Conservation (phyloP, 2,797 vertebrate species). For the Peromyscus nudipes region DNA sequence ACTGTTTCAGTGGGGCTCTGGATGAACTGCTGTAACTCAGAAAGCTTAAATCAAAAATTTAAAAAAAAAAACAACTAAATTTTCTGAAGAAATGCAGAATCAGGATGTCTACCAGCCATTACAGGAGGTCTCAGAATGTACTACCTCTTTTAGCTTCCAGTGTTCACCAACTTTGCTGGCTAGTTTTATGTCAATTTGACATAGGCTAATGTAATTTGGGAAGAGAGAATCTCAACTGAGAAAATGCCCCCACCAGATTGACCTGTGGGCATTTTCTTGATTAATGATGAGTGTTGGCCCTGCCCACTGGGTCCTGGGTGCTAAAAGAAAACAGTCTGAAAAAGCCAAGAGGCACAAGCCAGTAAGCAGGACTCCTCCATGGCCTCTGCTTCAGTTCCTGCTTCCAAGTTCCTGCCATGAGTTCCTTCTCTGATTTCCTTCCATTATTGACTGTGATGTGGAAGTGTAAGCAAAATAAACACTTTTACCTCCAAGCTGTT, state of each 20-base stretch:
- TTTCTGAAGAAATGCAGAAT: background rate
- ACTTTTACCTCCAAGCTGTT: too few species aligned
- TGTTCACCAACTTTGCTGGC: background rate
- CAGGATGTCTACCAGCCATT: rapidly evolving
- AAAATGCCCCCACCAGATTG: background rate
- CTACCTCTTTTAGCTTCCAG: background rate
- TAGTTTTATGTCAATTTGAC: background rate
- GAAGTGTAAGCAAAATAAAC: background rate
- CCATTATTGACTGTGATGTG: background rate
- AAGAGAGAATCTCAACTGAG: background rate
- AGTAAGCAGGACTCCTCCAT: background rate
- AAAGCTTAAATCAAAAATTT: background rate
- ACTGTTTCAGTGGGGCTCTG: background rate
- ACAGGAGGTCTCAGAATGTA: background rate
- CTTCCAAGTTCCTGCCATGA: background rate
- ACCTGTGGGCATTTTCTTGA: background rate
- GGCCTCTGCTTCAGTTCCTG: background rate
- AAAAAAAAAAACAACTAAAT: background rate
- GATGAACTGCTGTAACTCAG: background rate
- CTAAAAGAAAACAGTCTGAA: background rate
- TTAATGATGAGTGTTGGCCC: too few species aligned
- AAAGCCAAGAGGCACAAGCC: background rate
- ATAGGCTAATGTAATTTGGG: background rate
- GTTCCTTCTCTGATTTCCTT: background rate
- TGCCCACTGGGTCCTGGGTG: background rate